phyloP scores from a whole-genome alignment of 1,140 invertebrate species.

The Tetragonula clypearis region DNA sequence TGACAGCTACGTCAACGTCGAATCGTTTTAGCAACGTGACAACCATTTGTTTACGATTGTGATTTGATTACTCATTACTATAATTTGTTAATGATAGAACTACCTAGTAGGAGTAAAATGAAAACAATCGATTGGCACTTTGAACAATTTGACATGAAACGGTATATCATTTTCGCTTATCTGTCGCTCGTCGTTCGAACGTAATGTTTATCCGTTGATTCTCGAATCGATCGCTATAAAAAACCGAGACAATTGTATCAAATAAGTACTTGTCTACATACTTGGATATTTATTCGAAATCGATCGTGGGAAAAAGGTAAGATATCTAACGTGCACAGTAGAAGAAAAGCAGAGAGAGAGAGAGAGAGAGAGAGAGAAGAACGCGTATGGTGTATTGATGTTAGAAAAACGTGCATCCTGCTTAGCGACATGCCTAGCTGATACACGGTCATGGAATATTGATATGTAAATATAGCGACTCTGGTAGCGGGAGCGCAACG shows the following conservation, averaged over 20 bases:
- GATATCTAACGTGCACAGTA: conserved; percentile 21
- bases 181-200: neutral
- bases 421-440: conserved; percentile 36
- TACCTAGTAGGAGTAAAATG: too few species aligned
- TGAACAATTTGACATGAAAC: too few species aligned
- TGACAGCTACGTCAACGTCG: too few species aligned
- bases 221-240: neutral
- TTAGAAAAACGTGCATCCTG: conserved; percentile 61
- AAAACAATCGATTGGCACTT: neutral
- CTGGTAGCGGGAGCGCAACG: conserved; percentile 61
- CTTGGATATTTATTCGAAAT: neutral
- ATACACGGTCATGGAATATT: conserved; percentile 74
- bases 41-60: too few species aligned
- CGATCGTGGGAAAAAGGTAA: neutral
- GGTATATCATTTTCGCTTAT: too few species aligned
- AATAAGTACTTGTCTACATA: too few species aligned
- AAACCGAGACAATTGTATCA: neutral
- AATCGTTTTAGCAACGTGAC: too few species aligned
- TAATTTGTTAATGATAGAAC: too few species aligned
- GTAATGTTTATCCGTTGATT: neutral
- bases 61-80: too few species aligned
- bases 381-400: conserved; percentile 46
- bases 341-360: neutral
- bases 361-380: neutral
- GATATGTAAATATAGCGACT: conserved; percentile 79